phyloP scores from a whole-genome alignment of 2,113 vertebrate genomes.

The Rhadina sibilatrix region DNA sequence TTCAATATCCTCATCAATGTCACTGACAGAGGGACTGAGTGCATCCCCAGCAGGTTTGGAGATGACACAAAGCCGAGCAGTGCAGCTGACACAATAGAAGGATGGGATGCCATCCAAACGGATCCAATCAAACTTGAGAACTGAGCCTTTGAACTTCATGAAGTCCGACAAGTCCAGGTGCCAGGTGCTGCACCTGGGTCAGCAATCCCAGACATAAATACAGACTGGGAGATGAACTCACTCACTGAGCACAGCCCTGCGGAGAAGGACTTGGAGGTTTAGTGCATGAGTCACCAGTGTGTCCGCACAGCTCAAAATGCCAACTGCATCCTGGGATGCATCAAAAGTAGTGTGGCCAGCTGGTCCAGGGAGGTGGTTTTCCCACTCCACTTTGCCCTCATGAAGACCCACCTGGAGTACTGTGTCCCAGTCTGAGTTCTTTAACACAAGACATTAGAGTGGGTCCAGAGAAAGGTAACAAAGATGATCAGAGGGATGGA shows the following conservation, averaged over 20 bases:
- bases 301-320: neutral
- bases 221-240: neutral
- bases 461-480: neutral
- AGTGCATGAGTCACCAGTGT: neutral
- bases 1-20: too few relatives aligned
- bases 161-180: neutral
- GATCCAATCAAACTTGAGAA: neutral
- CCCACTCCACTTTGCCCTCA: neutral
- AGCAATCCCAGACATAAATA: neutral
- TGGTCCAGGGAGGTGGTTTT: neutral
- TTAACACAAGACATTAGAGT: neutral
- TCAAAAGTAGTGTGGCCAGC: neutral
- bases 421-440: neutral
- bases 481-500: neutral
- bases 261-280: neutral
- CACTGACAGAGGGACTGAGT: neutral
- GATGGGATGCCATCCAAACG: neutral
- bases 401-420: neutral
- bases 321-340: neutral
- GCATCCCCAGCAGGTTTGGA: neutral
- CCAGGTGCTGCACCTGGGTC: neutral
- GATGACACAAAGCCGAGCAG: neutral
- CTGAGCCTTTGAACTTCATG: neutral
- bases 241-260: accelerated
- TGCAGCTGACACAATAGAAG: neutral